phyloP scores from a whole-genome alignment of 1,140 invertebrate species.

The Radopholus similis region DNA sequence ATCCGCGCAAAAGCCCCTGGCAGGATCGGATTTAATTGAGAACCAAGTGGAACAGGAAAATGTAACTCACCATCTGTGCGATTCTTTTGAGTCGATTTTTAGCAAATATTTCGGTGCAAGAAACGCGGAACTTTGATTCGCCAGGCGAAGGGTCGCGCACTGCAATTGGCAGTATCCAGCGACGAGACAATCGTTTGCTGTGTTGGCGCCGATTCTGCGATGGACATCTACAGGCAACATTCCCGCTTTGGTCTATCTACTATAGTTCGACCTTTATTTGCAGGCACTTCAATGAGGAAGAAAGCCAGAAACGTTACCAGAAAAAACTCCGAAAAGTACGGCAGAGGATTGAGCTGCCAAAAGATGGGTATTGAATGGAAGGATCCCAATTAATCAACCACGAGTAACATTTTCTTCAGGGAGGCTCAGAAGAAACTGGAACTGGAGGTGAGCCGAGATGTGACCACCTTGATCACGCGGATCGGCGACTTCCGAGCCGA shows the following conservation, averaged over 20 bases:
- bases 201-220: constrained; percentile 64
- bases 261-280: constrained; percentile 25
- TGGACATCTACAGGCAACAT: constrained; percentile 13
- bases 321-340: constrained; percentile 54
- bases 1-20: no score
- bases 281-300: constrained; percentile 71
- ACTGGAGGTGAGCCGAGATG: constrained; percentile 47
- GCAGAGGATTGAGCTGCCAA: background rate
- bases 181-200: constrained; percentile 72
- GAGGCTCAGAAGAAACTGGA: constrained; percentile 6
- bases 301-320: constrained; percentile 66
- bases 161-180: constrained; percentile 61
- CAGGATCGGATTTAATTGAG: background rate
- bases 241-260: background rate
- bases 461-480: constrained; percentile 47
- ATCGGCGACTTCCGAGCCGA: constrained; percentile 41
- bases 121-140: constrained; percentile 75
- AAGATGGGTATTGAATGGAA: background rate
- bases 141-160: constrained; percentile 69
- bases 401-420: background rate
- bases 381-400: background rate
- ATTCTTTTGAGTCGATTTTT: constrained; percentile 41
- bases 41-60: background rate
- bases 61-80: background rate
- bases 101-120: constrained; percentile 71